Conservation (phyloP, 2,113 vertebrate genomes). For the Chlamydotis undulata region DNA sequence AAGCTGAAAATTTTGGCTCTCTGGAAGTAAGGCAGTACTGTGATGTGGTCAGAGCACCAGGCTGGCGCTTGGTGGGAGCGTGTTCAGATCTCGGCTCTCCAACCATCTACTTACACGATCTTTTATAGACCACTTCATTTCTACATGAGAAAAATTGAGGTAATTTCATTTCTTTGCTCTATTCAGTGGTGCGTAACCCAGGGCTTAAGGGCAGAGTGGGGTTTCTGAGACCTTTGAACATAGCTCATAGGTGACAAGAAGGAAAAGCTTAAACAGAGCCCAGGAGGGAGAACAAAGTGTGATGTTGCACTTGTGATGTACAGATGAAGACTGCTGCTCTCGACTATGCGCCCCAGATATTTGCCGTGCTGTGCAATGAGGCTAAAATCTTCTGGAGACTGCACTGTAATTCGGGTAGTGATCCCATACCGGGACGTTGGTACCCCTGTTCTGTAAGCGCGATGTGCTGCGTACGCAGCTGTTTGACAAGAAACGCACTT, state of each 20-base stretch:
- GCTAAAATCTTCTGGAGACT: not conserved
- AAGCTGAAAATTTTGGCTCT: not conserved
- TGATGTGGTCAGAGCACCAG: not conserved
- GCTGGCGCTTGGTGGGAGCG: not conserved
- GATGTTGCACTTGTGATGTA: fast-evolving
- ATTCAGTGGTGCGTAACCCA: not conserved
- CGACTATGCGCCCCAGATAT: fast-evolving
- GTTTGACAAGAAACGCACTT: not conserved
- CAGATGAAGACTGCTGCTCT: not conserved
- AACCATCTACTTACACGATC: fast-evolving
- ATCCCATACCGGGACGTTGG: fast-evolving
- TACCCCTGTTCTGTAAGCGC: not conserved
- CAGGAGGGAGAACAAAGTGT: not conserved
- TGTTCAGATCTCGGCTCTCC: not conserved
- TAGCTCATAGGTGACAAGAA: not conserved
- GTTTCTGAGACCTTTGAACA: not conserved
- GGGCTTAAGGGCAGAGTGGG: not conserved
- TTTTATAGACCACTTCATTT: not conserved
- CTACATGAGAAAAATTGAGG: not conserved
- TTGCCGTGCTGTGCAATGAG: not conserved
- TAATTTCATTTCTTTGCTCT: not conserved
- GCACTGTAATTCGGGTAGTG: no score
- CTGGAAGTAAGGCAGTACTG: not conserved
- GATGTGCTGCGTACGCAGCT: fast-evolving
- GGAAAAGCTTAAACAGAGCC: not conserved